Conservation (phyloP, 2,113 vertebrate species). For the Potamarius usumacintae region DNA sequence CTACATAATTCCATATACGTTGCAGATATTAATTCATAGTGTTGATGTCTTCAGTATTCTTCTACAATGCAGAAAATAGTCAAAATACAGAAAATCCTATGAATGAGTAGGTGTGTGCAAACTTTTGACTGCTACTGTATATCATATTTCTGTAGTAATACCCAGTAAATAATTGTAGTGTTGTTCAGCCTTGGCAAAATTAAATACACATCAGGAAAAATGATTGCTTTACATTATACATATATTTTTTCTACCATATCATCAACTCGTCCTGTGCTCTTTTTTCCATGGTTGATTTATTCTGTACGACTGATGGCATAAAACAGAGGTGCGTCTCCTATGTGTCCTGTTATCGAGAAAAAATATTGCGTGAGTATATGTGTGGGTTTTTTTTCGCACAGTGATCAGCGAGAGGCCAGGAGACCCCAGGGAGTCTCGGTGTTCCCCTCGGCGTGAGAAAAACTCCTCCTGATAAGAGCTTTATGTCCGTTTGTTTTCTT, state of each 20-base stretch:
- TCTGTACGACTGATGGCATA: background rate
- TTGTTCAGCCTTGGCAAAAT: background rate
- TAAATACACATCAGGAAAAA: background rate
- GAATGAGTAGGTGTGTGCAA: too few relatives aligned
- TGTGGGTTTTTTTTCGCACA: background rate
- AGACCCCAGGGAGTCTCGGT: slow-evolving; percentile 48
- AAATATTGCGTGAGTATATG: slow-evolving; percentile 12
- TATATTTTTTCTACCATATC: background rate
- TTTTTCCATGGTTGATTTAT: background rate
- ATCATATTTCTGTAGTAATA: background rate
- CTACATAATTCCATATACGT: too few relatives aligned
- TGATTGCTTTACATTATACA: background rate
- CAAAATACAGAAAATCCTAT: too few relatives aligned
- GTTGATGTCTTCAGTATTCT: too few relatives aligned
- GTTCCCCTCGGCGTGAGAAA: slow-evolving; percentile 56
- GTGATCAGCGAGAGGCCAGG: slow-evolving; percentile 47
- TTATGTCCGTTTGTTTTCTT: slow-evolving; percentile 55
- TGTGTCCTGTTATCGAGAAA: slow-evolving; percentile 36
- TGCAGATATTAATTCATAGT: too few relatives aligned
- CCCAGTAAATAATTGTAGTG: background rate
- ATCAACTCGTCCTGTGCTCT: background rate
- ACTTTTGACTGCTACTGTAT: too few relatives aligned
- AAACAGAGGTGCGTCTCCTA: slow-evolving; percentile 8
- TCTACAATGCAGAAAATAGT: too few relatives aligned
- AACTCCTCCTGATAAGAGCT: slow-evolving; percentile 67